Evolutionary conservation across 2,888 invertebrate species (phyloP), one percentile per base, ranked within the genome.

Genomic region (Dasypolia templi): DNA sequence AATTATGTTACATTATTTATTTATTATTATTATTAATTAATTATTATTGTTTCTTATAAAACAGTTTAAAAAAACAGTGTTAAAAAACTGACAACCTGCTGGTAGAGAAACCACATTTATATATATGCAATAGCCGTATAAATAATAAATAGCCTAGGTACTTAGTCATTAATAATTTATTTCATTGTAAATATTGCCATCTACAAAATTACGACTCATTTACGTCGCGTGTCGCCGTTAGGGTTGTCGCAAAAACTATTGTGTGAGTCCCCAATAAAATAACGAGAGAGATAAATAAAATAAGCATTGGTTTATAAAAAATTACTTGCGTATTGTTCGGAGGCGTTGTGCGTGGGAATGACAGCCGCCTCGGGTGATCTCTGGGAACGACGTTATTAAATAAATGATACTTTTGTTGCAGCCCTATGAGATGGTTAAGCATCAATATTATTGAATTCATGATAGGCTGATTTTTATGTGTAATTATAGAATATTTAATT

Each of bases 241-340:
- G 80, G 83, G 85, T 73, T 86, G 86, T 82, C 85, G 83, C 87
- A 84, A 86, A 79, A 88, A 85, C 87, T 86, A 87, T 85, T 82
- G 84, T 78, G 69, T 72, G 71, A 72, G 73, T 82, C 88, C 88
- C 89, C 79, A 87, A 88, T 88, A 88, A 87, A 85, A 88, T 89
- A 88, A 89, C 81, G 81, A 72, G 83, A 80, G 82, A 75, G 84
- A 88, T 87, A 90, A 89, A 89, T 91, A 90, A 91, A 91, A 91
- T 90, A 92, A 92, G 90, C 88, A 92, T 89, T 87, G 83, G 75
- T 84, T 78, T 89, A 87, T 89, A 91, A 92, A 91, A 91, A 91
- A 92, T 89, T 87, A 84, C 84, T 77, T 87, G 83, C 74, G 74
- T 64, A 86, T 87, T 87, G 89, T 84, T 79, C 79, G 83, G 85